These are phyloP conservation scores for Tetraodon nigroviridis DNA, from an alignment of 2,113 vertebrate genomes.

Conservation along the genomic window DNA sequence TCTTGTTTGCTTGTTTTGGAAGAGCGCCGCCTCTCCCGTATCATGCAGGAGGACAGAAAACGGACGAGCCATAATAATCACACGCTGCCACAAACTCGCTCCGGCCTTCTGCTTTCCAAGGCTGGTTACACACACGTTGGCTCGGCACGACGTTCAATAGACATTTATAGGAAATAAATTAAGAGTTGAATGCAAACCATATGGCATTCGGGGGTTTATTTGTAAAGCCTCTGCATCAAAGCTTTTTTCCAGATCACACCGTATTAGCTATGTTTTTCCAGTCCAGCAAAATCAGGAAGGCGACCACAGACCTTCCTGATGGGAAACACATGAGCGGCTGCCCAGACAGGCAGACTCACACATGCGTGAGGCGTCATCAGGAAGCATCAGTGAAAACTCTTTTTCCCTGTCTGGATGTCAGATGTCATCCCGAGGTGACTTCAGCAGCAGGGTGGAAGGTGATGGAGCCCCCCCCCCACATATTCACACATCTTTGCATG, in stretches of 20 bases:
- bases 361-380: slow-evolving; percentile 74
- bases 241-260: slow-evolving; percentile 94
- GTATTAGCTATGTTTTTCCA: slow-evolving; percentile 99
- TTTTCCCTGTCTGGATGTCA: slow-evolving; percentile 76
- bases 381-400: slow-evolving; percentile 85
- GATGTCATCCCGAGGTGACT: slow-evolving; percentile 67
- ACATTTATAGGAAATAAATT: slow-evolving; percentile 99
- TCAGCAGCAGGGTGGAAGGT: slow-evolving; percentile 32
- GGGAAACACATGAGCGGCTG: slow-evolving; percentile 94
- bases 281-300: slow-evolving; percentile 97
- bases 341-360: slow-evolving; percentile 76
- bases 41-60: slow-evolving; percentile 26
- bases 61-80: slow-evolving; percentile 81
- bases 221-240: slow-evolving; percentile 98
- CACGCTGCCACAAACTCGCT: slow-evolving; percentile 87
- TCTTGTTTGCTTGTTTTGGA: slow-evolving; percentile 69
- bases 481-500: slow-evolving; percentile 43
- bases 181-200: slow-evolving; percentile 98
- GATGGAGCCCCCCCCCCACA: neutral
- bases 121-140: slow-evolving; percentile 90
- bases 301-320: slow-evolving; percentile 98
- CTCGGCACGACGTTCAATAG: slow-evolving; percentile 90
- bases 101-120: slow-evolving; percentile 84
- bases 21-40: slow-evolving; percentile 22
- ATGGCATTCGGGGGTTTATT: slow-evolving; percentile 97